Base-by-base conservation (phyloP, 2,113 vertebrate species). In the Anolis sagrei region DNA sequence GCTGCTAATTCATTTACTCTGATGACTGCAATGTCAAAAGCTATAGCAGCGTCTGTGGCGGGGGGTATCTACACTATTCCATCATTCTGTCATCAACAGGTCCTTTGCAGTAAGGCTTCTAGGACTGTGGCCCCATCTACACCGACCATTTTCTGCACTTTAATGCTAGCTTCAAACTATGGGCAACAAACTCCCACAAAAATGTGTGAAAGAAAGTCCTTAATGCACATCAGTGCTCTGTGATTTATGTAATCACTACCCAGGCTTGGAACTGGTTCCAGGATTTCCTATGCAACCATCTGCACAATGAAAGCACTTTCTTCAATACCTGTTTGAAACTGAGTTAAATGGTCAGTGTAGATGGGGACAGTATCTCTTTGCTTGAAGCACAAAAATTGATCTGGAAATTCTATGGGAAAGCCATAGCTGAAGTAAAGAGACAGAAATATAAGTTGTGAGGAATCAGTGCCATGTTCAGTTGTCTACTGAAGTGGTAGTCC, bases 361-460 rank as follows among this genome's bases (percentile, higher is more conserved):
- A 44, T 4, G 39, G 39, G 39, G 39, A 5, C 39, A 4, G 34
- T 7, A 58, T 58, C 69, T 61, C 23, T 83, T 74, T 18, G 25
- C 11, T 10, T 44, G 34, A 10, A 54, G 5, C 8, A 32, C 49
- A 72, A 25, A 61, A 44, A 61, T n/a, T 5, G 62, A 68, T 78
- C 82, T 89, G 89, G 76, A 64, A 75, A 91, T 89, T 93, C 89
- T 86, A 82, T 39, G 89, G 93, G 84, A 81, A 92, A 86, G 32
- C 86, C 49, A 58, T 13, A 58, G 54, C 90, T 4, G 1, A 81
- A 88, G 87, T 89, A 82, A 84, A 92, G 69, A 92, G 86, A 86
- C 2, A 51, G 82, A 95, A 89, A 95, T 95, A 94, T 93, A 95
- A 95, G 93, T 93, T 92, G 89, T 93, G 96, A 96, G 93, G 94